Evolutionary conservation across 2,797 vertebrate genomes (phyloP).

Genomic region (Myiotriccus ornatus): DNA sequence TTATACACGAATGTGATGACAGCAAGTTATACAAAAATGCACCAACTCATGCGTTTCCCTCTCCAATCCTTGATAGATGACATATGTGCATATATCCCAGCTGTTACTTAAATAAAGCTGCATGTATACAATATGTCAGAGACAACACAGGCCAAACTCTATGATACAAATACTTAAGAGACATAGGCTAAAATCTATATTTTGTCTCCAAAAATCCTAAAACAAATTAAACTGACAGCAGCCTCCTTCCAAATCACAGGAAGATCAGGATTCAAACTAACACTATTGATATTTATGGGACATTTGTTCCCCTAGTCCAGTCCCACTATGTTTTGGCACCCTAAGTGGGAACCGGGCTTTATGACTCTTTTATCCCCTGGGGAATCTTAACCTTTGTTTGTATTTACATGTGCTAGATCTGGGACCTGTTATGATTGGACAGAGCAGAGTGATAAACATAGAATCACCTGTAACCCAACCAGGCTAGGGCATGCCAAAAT

Average conservation of each 20-base stretch:
- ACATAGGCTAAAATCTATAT: background rate
- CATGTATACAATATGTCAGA: conserved; percentile 23
- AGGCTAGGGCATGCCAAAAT: background rate
- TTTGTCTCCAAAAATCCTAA: background rate
- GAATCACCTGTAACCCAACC: background rate
- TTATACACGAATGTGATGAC: conserved; percentile 51
- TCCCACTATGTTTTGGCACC: background rate
- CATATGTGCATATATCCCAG: conserved; percentile 47
- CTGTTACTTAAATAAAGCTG: conserved; percentile 59
- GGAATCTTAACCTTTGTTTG: background rate
- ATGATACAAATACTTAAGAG: background rate
- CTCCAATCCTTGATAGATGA: conserved; percentile 45
- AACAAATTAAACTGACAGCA: background rate
- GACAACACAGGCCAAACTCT: background rate
- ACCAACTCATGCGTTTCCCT: conserved; percentile 7
- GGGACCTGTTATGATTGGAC: background rate
- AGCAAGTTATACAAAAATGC: conserved; percentile 52
- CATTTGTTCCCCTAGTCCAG: background rate
- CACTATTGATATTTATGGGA: background rate
- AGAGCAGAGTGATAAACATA: background rate
- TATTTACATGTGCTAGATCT: background rate
- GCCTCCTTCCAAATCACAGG: background rate
- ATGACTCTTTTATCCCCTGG: background rate
- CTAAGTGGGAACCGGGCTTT: background rate
- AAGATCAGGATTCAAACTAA: background rate